These are phyloP conservation scores for Drosophila willistoni DNA, from an alignment of 1,140 invertebrate genomes.

Conservation along the genomic window DNA sequence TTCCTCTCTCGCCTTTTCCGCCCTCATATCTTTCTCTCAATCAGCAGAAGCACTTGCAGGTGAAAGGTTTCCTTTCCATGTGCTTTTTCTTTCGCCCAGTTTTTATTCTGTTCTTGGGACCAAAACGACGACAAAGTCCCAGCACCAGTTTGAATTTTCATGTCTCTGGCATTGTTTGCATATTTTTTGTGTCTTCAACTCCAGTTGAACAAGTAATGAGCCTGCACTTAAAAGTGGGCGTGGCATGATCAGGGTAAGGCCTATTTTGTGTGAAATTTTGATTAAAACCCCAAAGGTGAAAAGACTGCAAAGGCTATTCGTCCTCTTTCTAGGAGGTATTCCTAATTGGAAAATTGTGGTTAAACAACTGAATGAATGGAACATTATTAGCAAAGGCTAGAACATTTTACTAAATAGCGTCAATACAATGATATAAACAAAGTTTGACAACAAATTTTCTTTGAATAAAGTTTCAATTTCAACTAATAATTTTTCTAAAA, in stretches of 20 bases:
- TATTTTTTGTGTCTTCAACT: slow-evolving; percentile 48
- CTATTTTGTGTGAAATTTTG: background rate
- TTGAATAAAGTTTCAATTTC: too few species aligned
- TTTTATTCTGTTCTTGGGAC: background rate
- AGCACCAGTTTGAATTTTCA: slow-evolving; percentile 35
- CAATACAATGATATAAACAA: too few species aligned
- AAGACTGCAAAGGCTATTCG: background rate
- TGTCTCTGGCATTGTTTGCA: slow-evolving; percentile 67
- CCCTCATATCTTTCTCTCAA: background rate
- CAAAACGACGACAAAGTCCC: slow-evolving; percentile 12
- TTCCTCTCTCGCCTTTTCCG: background rate
- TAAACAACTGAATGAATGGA: too few species aligned
- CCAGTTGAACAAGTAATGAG: slow-evolving; percentile 57
- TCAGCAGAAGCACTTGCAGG: slow-evolving; percentile 30
- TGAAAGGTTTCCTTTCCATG: slow-evolving; percentile 34
- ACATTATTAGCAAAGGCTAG: too few species aligned
- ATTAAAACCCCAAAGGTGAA: background rate
- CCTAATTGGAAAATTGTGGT: too few species aligned
- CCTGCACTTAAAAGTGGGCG: slow-evolving; percentile 37
- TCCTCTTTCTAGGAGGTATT: background rate
- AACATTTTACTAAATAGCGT: too few species aligned
- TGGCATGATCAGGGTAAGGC: slow-evolving; percentile 19
- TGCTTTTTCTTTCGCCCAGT: background rate
- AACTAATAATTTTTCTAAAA: too few species aligned
- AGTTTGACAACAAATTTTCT: too few species aligned